Percentiles rank a stretch among this genome's conserved stretches.
Evolutionary conservation across 2,113 vertebrate species (phyloP).

Genomic region (Phyllopteryx taeniolatus): DNA sequence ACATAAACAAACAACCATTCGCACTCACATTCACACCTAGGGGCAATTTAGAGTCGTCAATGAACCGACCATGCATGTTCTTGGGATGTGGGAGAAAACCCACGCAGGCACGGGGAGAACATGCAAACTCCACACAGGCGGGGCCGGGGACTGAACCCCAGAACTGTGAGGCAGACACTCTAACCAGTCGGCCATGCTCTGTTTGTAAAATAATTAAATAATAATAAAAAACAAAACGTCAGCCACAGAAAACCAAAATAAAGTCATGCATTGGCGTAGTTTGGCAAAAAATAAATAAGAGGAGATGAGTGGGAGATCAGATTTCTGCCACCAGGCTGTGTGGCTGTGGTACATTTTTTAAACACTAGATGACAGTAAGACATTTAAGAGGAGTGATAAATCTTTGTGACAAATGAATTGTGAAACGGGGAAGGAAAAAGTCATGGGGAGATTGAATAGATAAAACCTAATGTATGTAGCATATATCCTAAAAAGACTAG

Average conservation of each 20-base stretch:
- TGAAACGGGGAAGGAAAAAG: background rate
- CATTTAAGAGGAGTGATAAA: conserved; percentile 33
- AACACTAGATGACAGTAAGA: conserved; percentile 64
- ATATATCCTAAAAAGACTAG: conserved; percentile 28
- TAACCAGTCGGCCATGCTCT: background rate
- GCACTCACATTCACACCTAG: too few species aligned
- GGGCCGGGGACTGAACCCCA: too few species aligned
- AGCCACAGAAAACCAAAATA: background rate
- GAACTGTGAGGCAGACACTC: too few species aligned
- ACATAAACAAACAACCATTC: too few species aligned
- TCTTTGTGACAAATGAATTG: background rate
- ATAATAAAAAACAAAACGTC: background rate
- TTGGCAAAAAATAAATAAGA: background rate
- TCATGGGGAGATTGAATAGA: conserved; percentile 22
- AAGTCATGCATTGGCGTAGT: background rate
- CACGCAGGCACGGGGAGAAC: too few species aligned
- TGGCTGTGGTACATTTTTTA: conserved; percentile 42
- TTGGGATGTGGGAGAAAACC: too few species aligned
- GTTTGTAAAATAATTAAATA: background rate
- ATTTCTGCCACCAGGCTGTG: conserved; percentile 5
- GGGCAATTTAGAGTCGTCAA: too few species aligned
- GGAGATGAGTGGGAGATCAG: background rate
- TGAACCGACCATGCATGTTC: too few species aligned
- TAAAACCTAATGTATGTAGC: conserved; percentile 13
- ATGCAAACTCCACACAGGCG: too few species aligned